Evolutionary conservation across 2,797 vertebrate genomes (phyloP).

Genomic region (Crypturellus tataupa): DNA sequence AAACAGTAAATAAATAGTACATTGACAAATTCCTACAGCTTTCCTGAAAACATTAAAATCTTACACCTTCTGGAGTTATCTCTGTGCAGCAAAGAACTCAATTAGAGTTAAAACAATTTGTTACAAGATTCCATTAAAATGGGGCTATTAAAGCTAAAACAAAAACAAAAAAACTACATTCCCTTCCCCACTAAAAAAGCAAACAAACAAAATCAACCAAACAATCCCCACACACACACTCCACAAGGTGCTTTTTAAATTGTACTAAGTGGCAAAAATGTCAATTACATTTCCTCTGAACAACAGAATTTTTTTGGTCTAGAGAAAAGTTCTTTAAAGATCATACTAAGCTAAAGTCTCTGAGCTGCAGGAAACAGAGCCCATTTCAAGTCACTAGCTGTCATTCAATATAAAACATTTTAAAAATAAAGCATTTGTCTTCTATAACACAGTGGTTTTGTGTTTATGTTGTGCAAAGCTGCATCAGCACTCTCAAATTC

Average conservation of each 20-base stretch:
- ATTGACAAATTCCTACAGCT: not conserved
- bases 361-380: not conserved
- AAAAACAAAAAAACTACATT: too few species aligned
- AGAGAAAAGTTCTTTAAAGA: not conserved
- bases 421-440: not conserved
- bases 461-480: not conserved
- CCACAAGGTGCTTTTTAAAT: not conserved
- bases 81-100: not conserved
- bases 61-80: not conserved
- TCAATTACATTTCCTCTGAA: not conserved
- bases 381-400: not conserved
- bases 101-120: accelerated
- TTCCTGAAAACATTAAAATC: not conserved
- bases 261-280: not conserved
- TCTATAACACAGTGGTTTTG: not conserved
- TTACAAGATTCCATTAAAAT: not conserved
- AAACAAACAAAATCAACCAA: too few species aligned
- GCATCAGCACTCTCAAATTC: not conserved
- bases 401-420: not conserved
- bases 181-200: not conserved
- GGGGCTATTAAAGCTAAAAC: not conserved
- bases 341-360: not conserved
- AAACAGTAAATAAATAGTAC: not conserved
- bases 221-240: too few species aligned
- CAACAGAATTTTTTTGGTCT: not conserved